phyloP scores from a whole-genome alignment of 2,113 vertebrate genomes.

The Nesoenas mayeri region DNA sequence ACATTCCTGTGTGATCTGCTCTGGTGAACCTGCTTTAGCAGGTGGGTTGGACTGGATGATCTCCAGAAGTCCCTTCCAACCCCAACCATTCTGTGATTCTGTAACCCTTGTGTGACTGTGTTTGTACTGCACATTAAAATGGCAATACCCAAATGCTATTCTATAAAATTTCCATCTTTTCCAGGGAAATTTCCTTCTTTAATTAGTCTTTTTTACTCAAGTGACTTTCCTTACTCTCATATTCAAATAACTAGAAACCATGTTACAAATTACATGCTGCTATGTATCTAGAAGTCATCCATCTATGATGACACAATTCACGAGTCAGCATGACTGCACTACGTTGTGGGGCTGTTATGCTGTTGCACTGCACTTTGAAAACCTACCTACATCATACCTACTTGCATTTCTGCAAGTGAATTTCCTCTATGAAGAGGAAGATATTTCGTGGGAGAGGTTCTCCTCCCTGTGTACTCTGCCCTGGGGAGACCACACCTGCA shows the following conservation, averaged over 20 bases:
- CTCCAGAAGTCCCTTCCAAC: too few species aligned
- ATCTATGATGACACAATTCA: not conserved
- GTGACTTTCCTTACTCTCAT: not conserved
- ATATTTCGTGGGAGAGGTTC: not conserved
- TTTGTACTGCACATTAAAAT: not conserved
- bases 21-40: too few species aligned
- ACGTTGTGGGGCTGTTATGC: not conserved
- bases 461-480: too few species aligned
- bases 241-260: not conserved
- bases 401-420: not conserved
- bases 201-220: not conserved
- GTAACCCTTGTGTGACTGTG: not conserved
- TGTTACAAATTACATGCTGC: not conserved
- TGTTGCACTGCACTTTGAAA: not conserved
- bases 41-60: too few species aligned
- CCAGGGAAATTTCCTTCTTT: not conserved
- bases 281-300: not conserved
- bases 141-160: not conserved
- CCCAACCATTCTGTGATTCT: too few species aligned
- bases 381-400: not conserved
- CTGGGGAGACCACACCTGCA: too few species aligned
- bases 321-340: not conserved
- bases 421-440: not conserved
- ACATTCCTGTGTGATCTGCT: too few species aligned
- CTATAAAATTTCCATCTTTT: not conserved